Conservation (phyloP, 2,113 vertebrate species). For the Upupa epops region DNA sequence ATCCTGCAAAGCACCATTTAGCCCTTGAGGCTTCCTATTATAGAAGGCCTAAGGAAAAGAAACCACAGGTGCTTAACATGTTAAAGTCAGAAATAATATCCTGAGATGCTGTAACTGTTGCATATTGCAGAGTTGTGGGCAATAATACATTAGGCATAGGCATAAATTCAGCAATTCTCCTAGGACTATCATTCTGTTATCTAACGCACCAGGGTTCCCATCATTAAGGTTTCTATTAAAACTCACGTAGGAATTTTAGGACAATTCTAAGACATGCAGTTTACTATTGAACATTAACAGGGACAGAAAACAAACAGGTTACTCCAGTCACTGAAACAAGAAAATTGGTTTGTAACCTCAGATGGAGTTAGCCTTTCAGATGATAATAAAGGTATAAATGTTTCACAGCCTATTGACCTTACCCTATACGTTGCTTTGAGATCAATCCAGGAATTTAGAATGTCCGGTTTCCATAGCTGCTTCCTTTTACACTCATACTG, state of each 20-base stretch:
- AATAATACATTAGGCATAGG: not conserved
- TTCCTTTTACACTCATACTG: conserved; percentile 95
- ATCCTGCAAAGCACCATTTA: conserved; percentile 92
- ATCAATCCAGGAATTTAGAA: conserved; percentile 94
- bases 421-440: conserved; percentile 92
- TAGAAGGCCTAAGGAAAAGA: conserved; percentile 84
- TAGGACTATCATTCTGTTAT: not conserved
- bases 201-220: not conserved
- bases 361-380: not conserved
- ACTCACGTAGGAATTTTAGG: not conserved
- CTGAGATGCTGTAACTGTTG: not conserved
- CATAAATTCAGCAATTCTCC: not conserved
- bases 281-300: accelerated
- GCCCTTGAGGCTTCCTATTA: conserved; percentile 88
- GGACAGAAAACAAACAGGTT: not conserved
- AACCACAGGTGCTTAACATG: not conserved
- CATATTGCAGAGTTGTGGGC: not conserved
- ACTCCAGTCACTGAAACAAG: not conserved
- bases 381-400: not conserved
- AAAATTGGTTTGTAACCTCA: not conserved
- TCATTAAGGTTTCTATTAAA: not conserved
- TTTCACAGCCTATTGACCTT: not conserved
- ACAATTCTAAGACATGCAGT: not conserved
- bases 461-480: conserved; percentile 86
- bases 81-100: not conserved